These are phyloP conservation scores for Caenorhabditis afra DNA, from an alignment of 2,888 invertebrate genomes.

Conservation along the genomic window DNA sequence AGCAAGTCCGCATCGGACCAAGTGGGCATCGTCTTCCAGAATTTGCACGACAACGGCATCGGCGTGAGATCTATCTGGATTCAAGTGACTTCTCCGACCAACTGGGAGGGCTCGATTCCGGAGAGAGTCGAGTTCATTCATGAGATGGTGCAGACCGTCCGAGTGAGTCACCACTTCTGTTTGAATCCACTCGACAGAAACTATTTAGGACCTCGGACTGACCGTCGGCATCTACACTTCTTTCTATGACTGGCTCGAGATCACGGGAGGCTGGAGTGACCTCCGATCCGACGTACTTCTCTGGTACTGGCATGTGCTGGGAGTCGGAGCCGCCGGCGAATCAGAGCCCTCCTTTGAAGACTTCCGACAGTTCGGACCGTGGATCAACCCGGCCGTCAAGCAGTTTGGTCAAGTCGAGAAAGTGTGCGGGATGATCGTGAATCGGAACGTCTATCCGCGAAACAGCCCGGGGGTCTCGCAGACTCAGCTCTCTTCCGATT, in stretches of 20 bases:
- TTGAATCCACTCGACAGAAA: neutral
- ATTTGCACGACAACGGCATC: slow-evolving; percentile 55
- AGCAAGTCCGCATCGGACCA: slow-evolving; percentile 57
- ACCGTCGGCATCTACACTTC: slow-evolving; percentile 65
- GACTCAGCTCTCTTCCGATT: neutral
- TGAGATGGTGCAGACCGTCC: slow-evolving; percentile 38
- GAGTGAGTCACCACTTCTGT: slow-evolving; percentile 10
- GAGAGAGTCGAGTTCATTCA: slow-evolving; percentile 37
- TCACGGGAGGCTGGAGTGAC: slow-evolving; percentile 56
- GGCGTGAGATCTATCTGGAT: slow-evolving; percentile 68
- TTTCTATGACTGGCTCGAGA: slow-evolving; percentile 66
- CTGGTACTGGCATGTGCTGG: slow-evolving; percentile 69
- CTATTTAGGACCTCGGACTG: slow-evolving; percentile 39
- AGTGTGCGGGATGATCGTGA: slow-evolving; percentile 59
- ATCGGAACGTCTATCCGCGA: slow-evolving; percentile 41
- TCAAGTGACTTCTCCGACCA: slow-evolving; percentile 43
- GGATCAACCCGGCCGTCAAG: slow-evolving; percentile 58
- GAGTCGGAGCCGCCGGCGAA: slow-evolving; percentile 59
- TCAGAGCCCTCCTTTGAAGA: slow-evolving; percentile 57
- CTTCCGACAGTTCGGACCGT: slow-evolving; percentile 66
- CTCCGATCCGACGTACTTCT: slow-evolving; percentile 43
- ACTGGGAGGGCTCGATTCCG: slow-evolving; percentile 20
- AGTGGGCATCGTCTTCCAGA: slow-evolving; percentile 56
- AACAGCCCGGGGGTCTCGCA: neutral
- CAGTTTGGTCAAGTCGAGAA: slow-evolving; percentile 65